Base-by-base conservation (phyloP, 2,113 vertebrate species). In the Prinia subflava region DNA sequence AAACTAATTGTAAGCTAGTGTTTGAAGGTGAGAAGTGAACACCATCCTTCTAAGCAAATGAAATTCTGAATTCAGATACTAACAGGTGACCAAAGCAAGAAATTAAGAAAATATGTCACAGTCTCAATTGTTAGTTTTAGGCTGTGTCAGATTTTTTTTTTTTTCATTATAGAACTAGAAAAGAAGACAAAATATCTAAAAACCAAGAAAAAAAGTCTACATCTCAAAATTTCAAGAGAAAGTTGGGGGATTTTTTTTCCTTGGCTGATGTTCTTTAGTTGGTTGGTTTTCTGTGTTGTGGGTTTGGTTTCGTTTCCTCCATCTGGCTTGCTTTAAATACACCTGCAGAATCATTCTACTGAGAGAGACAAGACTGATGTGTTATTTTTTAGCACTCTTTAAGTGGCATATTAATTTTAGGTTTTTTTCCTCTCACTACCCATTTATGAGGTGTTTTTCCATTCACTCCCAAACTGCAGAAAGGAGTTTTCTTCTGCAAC, bases 211-310 rank as follows among this genome's bases (percentile, higher is more conserved):
- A 76, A 35, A 11, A n/a, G n/a, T 6, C 15, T 31, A 13, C 14
- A 47, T 21, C 16, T 18, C 68, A 25, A 68, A 57, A 68, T 41
- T 44, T 74, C 15, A 59, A 19, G 2, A 20, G 37, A 39, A 33
- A 3, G 0, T 44, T 35, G 23, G 1, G 13, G 0, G 2, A 4
- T 4, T 50, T 56, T 20, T 20, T 37, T 68, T 17, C 2, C 11
- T 69, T 57, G 17, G 5, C 11, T 30, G 17, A 4, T n/a, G 8
- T 14, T 67, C 41, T 59, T 59, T 42, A 6, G 8, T 47, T 59
- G 4, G 1, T 64, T 60, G 6, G 3, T 60, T 82, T 78, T 49
- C 4, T 64, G 20, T 27, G 1, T 12, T 49, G 4, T 16, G 53
- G 13, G 7, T 15, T 84, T 60, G 16, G 2, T 3, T 3, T n/a